Evolutionary conservation across 2,113 vertebrate species (phyloP), one percentile per base, ranked within the genome.

Genomic region (Prochilodus magdalenae): DNA sequence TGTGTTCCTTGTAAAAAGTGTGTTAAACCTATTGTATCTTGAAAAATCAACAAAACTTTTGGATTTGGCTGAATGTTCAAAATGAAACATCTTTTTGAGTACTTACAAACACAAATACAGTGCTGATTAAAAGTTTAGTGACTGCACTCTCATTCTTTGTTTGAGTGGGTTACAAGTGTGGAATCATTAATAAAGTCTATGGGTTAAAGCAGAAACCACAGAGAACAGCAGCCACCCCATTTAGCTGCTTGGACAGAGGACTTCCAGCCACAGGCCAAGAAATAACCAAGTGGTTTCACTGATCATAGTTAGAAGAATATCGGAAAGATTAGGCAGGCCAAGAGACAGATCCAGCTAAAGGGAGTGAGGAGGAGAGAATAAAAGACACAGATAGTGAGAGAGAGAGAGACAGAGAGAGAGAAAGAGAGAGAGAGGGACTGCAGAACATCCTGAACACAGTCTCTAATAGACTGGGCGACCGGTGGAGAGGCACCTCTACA

Each of bases 391-490:
- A 65, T 62, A 87, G 74, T 7, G 49, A 16, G 14, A 51, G 49
- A 86, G 84, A 88, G n/a, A 51, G 75, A 89, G 66, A 78, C 79
- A 90, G 88, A 77, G 49, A 57, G 10, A 10, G 33, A 26, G 70
- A 74, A 44, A 44, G 44, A 80, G 24, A 49, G 24, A 73, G 82
- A n/a, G 4, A 47, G 36, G 55, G 40, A 71, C 62, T 70, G 67
- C 67, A 20, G 20, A 70, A 82, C 59, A 47, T 87, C 84, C 81
- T 73, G 44, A 84, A 82, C 77, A 79, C 86, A 69, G 80, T 80
- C 83, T 81, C 72, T 88, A 86, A 85, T 84, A 89, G 89, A 89
- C 85, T 89, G 86, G 86, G 81, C 85, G 80, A 81, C 90, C 80
- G 73, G 76, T 79, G 53, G 80, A 79, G 77, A 70, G 75, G 73